Conservation (phyloP, 64 coral and sea anemone genomes). For the Montipora sp. region DNA sequence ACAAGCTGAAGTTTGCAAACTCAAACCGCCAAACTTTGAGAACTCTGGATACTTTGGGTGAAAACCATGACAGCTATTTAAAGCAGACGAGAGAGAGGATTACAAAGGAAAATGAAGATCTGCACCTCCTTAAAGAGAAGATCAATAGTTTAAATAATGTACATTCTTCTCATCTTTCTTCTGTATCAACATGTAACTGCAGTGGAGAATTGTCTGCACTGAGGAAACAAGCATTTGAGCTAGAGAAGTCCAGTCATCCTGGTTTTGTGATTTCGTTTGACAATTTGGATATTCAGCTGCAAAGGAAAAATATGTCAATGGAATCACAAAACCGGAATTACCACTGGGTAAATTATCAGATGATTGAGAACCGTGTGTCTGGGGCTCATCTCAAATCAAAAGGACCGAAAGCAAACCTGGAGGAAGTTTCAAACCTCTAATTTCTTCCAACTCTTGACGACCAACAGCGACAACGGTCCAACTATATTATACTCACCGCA, state of each 20-base stretch:
- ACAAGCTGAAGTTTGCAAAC: constrained; percentile 49
- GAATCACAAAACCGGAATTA: too few relatives aligned
- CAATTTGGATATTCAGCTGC: too few relatives aligned
- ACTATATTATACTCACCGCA: constrained; percentile 55
- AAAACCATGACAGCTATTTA: constrained; percentile 22
- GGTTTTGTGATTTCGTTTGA: too few relatives aligned
- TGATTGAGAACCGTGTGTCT: background rate
- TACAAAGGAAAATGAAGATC: background rate
- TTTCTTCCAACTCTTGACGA: constrained; percentile 54
- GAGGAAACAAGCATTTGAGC: background rate
- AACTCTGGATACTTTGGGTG: constrained; percentile 33
- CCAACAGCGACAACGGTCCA: constrained; percentile 11
- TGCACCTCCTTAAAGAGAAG: background rate
- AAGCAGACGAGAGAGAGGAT: constrained; percentile 11
- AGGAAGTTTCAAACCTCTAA: constrained; percentile 49
- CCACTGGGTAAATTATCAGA: too few relatives aligned
- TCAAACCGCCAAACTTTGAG: constrained; percentile 30
- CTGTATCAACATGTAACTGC: background rate
- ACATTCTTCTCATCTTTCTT: constrained; percentile 7
- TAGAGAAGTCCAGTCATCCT: background rate
- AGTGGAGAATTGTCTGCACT: background rate
- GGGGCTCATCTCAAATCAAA: constrained; percentile 26
- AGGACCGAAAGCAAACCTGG: constrained; percentile 43
- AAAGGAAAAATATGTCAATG: too few relatives aligned
- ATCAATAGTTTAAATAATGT: background rate